Evolutionary conservation across 2,888 invertebrate species (phyloP), one percentile per base, ranked within the genome.

Genomic region (Tetragonula carbonaria): DNA sequence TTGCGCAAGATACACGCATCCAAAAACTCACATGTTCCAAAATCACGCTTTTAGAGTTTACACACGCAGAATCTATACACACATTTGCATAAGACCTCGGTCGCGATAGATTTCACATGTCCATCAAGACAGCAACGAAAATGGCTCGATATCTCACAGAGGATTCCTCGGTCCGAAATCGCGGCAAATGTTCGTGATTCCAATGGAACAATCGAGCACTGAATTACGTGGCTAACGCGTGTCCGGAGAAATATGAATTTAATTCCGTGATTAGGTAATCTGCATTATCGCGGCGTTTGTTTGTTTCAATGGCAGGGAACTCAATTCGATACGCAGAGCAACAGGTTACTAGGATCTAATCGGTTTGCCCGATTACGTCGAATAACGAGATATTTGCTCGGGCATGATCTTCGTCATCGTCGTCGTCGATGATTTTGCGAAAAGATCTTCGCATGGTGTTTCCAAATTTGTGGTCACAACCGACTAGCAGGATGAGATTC

Each of bases 241-340:
- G 38, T n/a, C 53, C 1, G 51, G 55, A 72, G 75, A 83, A 83
- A 75, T 82, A 82, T 82, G 72, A 76, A 76, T 83, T 76, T 72
- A 67, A 55, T 75, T 68, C 63, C 83, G 72, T 33, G 55, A 82
- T 72, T 82, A 76, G 72, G 38, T 72, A 50, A 76, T 82, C 66
- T 57, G 21, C n/a, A 57, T 38, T 71, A 51, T 74, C 16, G 55
- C 51, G 28, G 18, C 51, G 57, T 28, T 51, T 70, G 82, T 75
- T 67, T 73, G 33, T 67, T 63, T 57, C 55, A 55, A 72, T 45
- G n/a, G 66, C 50, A n/a, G 23, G 50, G 62, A 51, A 45, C 33
- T 11, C 18, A 55, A 45, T 57, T 57, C 38, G 55, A 57, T 68
- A 28, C 57, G 63, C 16, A 50, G 59, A 75, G 82, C 82, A 83